A percentile compares a stretch with the other conserved stretches of the same genome.
These are phyloP conservation scores for Odontocolon sp. DNA, from an alignment of 2,888 invertebrate genomes.

Conservation along the genomic window DNA sequence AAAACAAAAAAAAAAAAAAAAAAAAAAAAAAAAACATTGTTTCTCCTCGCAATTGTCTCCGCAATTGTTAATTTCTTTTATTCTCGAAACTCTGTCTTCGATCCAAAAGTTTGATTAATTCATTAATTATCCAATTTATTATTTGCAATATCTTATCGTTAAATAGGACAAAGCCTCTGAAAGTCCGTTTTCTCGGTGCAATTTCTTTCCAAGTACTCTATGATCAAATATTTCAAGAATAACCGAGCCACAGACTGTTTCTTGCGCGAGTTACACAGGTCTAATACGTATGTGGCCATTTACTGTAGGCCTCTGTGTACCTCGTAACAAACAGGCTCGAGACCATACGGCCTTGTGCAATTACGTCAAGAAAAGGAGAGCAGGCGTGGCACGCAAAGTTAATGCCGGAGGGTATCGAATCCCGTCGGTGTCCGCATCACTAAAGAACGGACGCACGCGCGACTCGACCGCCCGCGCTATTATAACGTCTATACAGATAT, in stretches of 20 bases:
- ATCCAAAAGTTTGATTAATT: slow-evolving; percentile 6
- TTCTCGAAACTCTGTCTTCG: no score
- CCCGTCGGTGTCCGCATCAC: neutral
- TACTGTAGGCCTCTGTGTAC: neutral
- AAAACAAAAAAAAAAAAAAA: no score
- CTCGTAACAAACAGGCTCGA: slow-evolving; percentile 42
- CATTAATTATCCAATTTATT: slow-evolving; percentile 45
- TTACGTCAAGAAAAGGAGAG: slow-evolving; percentile 71
- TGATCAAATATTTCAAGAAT: slow-evolving; percentile 53
- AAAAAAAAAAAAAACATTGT: no score
- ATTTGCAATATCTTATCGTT: slow-evolving; percentile 25
- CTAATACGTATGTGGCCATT: neutral
- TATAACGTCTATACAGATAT: neutral
- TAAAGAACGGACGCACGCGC: slow-evolving; percentile 14
- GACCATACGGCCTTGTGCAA: slow-evolving; percentile 72
- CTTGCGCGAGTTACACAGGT: neutral
- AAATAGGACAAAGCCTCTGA: slow-evolving; percentile 11
- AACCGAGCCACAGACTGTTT: slow-evolving; percentile 26
- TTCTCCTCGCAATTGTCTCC: no score
- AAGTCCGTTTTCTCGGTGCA: slow-evolving; percentile 32
- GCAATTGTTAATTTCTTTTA: no score
- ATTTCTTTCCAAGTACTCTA: slow-evolving; percentile 30
- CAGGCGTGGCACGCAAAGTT: slow-evolving; percentile 61
- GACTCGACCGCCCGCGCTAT: neutral
- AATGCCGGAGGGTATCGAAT: slow-evolving; percentile 43